Base-by-base conservation (phyloP, 1,140 invertebrate genomes). In the Cherax quadricarinatus region DNA sequence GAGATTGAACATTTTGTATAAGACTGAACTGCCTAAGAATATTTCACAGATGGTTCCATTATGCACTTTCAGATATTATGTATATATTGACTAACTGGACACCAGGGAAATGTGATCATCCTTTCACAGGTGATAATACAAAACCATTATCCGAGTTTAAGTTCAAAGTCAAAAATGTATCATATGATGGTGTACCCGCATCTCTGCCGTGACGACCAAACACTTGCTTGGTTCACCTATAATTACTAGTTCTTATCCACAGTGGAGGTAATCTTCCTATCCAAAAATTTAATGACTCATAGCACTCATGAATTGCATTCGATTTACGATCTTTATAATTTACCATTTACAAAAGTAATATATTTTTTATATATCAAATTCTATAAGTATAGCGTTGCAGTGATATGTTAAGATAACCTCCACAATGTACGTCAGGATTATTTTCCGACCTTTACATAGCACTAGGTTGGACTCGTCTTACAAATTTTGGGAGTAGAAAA, bases 121-220 rank as follows among this genome's bases (percentile, higher is more conserved):
- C 62, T 85, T 57, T 85, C 41, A 48, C 30, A 85, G 83, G 60
- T 85, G 60, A 85, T 60, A 88, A 88, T 80, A 60, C 86, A 88
- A 88, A 78, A 88, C 57, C 53, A 80, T 80, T 62, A 73, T 88
- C 86, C 75, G 21, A 88, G 48, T 70, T 88, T n/a, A 79, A 51
- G 73, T 88, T 60, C 51, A 88, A 79, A 87, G 51, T 88, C 73
- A 88, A 88, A 88, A 88, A 80, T 41, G 73, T 88, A 80, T 57
- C 49, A 30, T 88, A 88, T 88, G 73, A 79, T 88, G 41, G 75
- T 88, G 86, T 88, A 88, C 86, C 86, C 86, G 86, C 86, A 80
- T 88, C 53, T 88, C 75, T 80, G 86, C 24, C 57, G 75, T 73
- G 73, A 24, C 41, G n/a, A 88, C 86, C 86, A 79, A 78, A 66